phyloP scores from a whole-genome alignment of 2,113 vertebrate species.

The Megaleporinus macrocephalus region DNA sequence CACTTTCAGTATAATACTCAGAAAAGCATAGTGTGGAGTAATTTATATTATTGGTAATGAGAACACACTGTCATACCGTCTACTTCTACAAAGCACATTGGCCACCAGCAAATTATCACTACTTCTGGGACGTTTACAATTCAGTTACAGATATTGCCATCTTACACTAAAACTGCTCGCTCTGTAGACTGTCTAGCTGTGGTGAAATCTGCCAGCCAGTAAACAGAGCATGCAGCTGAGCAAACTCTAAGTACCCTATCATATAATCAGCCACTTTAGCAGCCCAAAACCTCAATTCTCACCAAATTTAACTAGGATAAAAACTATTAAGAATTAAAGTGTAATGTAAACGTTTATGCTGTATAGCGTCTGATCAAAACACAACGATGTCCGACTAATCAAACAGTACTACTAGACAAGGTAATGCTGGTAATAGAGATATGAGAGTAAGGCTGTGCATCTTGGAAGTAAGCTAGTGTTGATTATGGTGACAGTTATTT shows the following conservation, averaged over 20 bases:
- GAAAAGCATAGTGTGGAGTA: too few species aligned
- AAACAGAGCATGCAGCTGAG: not conserved
- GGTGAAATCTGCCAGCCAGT: not conserved
- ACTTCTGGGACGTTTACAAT: not conserved
- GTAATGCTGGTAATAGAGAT: not conserved
- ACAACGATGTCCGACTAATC: not conserved
- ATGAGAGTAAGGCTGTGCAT: too few species aligned
- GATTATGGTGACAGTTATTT: not conserved
- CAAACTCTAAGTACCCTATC: not conserved
- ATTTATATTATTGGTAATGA: too few species aligned
- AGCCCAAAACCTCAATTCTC: not conserved
- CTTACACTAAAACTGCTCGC: not conserved
- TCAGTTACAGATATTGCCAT: not conserved
- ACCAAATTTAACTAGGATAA: not conserved
- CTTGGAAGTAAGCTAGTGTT: not conserved
- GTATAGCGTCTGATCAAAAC: not conserved
- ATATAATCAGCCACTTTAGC: not conserved
- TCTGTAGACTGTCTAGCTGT: not conserved
- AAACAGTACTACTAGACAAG: not conserved
- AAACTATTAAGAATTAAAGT: too few species aligned
- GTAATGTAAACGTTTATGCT: too few species aligned
- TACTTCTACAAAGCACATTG: not conserved
- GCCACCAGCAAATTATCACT: not conserved
- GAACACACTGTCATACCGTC: too few species aligned
- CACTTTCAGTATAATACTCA: too few species aligned